These are phyloP conservation scores for Vicugna pacos DNA, from an alignment of 2,113 vertebrate genomes.

Conservation along the genomic window DNA sequence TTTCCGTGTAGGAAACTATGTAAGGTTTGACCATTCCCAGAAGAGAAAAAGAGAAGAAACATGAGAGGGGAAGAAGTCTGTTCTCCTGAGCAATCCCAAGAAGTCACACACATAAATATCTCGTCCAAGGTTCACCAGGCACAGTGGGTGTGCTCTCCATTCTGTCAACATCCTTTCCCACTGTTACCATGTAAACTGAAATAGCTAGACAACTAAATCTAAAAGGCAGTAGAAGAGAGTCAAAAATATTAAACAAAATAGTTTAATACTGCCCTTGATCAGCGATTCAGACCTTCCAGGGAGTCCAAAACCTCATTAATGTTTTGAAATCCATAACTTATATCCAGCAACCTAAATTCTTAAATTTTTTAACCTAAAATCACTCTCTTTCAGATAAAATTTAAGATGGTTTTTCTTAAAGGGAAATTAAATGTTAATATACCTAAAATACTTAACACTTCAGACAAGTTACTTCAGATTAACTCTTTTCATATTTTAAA, in stretches of 20 bases:
- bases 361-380: constrained; percentile 46
- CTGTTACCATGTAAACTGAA: constrained; percentile 10
- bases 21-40: constrained; percentile 57
- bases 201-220: not conserved
- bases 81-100: not conserved
- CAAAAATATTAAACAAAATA: not conserved
- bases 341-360: not conserved
- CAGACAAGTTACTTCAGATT: constrained; percentile 14
- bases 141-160: not conserved
- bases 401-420: constrained; percentile 46
- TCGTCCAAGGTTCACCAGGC: not conserved
- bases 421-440: constrained; percentile 34
- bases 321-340: not conserved
- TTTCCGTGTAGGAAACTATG: constrained; percentile 51
- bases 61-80: not conserved
- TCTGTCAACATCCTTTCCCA: not conserved
- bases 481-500: constrained; percentile 45
- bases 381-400: constrained; percentile 51
- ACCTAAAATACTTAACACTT: not conserved
- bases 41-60: constrained; percentile 49
- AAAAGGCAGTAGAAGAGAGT: not conserved
- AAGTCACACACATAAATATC: constrained; percentile 56
- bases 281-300: not conserved
- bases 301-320: not conserved
- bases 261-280: not conserved